Conservation (phyloP, 2,888 invertebrate genomes). For the Cryptocheilus praepositus region DNA sequence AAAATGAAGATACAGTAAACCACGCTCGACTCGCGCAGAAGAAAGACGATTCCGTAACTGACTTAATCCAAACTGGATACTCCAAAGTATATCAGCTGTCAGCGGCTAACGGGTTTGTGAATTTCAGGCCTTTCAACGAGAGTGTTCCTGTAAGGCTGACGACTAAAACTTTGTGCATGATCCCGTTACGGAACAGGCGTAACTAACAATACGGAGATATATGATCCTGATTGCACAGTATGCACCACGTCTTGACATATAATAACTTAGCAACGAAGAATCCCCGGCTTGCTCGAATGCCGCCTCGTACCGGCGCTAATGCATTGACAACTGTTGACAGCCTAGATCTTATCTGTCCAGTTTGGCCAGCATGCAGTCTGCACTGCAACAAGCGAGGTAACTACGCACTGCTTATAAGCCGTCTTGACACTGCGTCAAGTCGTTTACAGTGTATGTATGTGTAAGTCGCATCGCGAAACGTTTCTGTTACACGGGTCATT, state of each 20-base stretch:
- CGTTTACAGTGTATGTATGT: no score
- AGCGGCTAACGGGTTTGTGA: neutral
- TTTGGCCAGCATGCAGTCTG: no score
- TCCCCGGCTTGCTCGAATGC: neutral
- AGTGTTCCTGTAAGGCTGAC: constrained; percentile 9
- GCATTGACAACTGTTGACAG: constrained; percentile 24
- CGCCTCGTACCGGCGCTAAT: constrained; percentile 5
- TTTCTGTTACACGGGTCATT: no score
- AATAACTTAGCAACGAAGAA: constrained; percentile 25
- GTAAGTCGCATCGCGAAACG: no score
- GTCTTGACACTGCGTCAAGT: no score
- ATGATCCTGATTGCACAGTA: constrained; percentile 18
- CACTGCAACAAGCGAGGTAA: no score
- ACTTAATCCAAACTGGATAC: no score
- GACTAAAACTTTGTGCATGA: constrained; percentile 21
- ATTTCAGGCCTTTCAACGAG: constrained; percentile 11
- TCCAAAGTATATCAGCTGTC: no score
- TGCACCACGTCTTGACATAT: constrained; percentile 15
- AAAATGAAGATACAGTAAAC: no score
- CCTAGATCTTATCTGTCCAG: constrained; percentile 27
- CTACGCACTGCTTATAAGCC: no score
- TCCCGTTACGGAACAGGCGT: constrained; percentile 1
- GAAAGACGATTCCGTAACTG: no score
- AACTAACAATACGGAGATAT: constrained; percentile 17
- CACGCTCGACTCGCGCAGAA: no score